Conservation (phyloP, 2,797 vertebrate species). For the Cryptoprocta ferox region DNA sequence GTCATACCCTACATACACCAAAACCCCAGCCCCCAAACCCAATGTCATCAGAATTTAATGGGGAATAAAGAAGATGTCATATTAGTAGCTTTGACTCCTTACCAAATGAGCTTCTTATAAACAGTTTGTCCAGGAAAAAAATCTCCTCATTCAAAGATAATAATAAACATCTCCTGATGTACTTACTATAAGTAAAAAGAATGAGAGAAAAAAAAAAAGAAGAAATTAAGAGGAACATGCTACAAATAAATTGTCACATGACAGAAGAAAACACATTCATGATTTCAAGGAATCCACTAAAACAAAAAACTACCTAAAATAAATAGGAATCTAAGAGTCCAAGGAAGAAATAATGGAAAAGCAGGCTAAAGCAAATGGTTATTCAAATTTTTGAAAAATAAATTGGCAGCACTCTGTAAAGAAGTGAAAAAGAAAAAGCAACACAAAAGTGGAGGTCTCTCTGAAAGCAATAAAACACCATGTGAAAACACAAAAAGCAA, state of each 20-base stretch:
- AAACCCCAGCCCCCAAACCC: not conserved
- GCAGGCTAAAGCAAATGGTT: not conserved
- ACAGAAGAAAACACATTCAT: not conserved
- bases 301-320: not conserved
- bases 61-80: not conserved
- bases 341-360: not conserved
- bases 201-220: not conserved
- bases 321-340: not conserved
- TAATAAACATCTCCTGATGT: slow-evolving; percentile 2
- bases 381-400: not conserved
- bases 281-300: slow-evolving; percentile 27
- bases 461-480: not conserved
- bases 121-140: not conserved
- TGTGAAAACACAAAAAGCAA: not conserved
- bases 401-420: not conserved
- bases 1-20: not conserved
- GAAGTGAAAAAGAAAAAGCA: not conserved
- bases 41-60: not conserved
- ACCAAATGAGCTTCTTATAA: slow-evolving; percentile 12
- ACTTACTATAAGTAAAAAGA: not conserved
- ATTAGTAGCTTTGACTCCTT: not conserved
- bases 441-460: not conserved
- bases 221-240: not conserved
- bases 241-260: not conserved
- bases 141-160: not conserved